Base-by-base conservation (phyloP, 2,888 invertebrate species). In the Formica aserva region DNA sequence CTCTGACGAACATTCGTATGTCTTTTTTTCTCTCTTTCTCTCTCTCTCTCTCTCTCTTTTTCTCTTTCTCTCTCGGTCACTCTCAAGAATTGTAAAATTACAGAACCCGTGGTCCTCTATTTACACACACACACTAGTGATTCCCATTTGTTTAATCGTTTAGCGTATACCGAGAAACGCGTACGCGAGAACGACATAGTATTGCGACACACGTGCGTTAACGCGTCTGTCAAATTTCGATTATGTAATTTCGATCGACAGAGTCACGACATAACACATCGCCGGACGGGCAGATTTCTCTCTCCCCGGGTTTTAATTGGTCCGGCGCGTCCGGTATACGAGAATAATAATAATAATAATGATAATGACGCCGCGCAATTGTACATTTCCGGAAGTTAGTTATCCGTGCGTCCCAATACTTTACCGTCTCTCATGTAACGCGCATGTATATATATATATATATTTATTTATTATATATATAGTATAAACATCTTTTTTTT, bases 41-140 rank as follows among this genome's bases (percentile, higher is more conserved):
- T 35, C 35, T 72, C 72, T 48, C 35, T 35, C 35, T 72, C 41
- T 57, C 45, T 35, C 22, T 76, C 76, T 80, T 60, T 81, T 65
- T 82, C 45, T 84, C 71, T 81, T 26, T 77, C 35, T 75, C 32
- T 38, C 67, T 66, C 18, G 26, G 8, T 80, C 72, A 69, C 66
- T 82, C 71, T 67, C 45, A 83, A 82, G 69, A 84, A 87, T 84
- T 86, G 90, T 86, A 89, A 90, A 90, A 91, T 88, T 89, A 89
- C 88, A 86, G 89, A 90, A 91, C 89, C 91, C 67, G 86, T 87
- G 90, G 89, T 88, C 88, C 91, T 89, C 81, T 83, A 86, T 90
- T 38, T 77, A 82, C 84, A 89, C 32, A 52, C 45, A 18, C 71
- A 66, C 41, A 86, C 85, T 88, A 90, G 82, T 89, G 89, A 91